These are phyloP conservation scores for Sitta europaea DNA, from an alignment of 2,113 vertebrate genomes.

Conservation along the genomic window DNA sequence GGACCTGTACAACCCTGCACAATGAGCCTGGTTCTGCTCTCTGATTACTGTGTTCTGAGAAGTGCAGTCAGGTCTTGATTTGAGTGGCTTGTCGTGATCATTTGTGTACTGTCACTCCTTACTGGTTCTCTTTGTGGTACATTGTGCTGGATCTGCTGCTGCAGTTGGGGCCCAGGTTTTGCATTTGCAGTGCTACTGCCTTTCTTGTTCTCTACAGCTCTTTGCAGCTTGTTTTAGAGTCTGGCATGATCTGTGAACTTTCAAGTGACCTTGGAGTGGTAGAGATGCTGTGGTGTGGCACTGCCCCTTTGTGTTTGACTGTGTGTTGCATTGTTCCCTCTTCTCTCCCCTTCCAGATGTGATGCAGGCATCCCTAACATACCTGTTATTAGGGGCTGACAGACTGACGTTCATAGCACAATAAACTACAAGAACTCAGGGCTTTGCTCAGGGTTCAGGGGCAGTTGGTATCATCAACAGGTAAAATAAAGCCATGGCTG, in stretches of 20 bases:
- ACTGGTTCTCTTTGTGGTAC: neutral
- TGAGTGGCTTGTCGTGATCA: neutral
- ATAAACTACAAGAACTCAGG: neutral
- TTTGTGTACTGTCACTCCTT: neutral
- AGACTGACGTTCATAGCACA: neutral
- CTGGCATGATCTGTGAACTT: neutral
- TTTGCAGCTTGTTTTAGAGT: neutral
- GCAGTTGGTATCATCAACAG: fast-evolving
- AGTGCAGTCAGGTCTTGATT: neutral
- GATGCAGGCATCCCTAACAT: neutral
- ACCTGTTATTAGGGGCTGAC: neutral
- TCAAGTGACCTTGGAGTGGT: neutral
- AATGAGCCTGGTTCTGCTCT: neutral
- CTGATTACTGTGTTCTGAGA: neutral
- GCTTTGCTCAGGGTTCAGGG: neutral
- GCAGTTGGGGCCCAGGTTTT: neutral
- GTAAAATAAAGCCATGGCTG: neutral
- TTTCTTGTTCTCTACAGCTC: neutral
- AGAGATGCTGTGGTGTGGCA: neutral
- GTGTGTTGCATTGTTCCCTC: neutral
- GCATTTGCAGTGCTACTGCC: neutral
- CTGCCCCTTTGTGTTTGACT: neutral
- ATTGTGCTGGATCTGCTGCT: neutral
- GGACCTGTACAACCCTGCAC: neutral
- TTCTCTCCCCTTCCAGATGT: neutral